A percentile compares a stretch with the other conserved stretches of the same genome.
These are phyloP conservation scores for Philereme vetulata DNA, from an alignment of 2,888 invertebrate species.

Conservation along the genomic window DNA sequence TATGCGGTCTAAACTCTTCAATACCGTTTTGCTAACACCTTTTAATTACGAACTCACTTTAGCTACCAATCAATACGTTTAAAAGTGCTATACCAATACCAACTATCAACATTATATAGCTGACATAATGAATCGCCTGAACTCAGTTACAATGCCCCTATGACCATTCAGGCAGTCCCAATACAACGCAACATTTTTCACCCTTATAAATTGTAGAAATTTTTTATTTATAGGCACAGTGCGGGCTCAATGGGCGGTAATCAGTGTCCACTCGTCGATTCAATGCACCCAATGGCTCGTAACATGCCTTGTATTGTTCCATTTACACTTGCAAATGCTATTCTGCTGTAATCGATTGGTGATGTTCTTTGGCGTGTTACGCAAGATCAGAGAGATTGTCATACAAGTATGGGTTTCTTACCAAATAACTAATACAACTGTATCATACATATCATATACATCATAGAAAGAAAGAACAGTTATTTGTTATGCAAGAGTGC, in stretches of 20 bases:
- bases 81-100: background rate
- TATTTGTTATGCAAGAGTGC: no score
- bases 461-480: no score
- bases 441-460: no score
- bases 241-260: conserved; percentile 59
- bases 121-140: conserved; percentile 9
- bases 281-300: conserved; percentile 61
- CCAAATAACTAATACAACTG: no score
- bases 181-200: conserved; percentile 20
- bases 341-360: conserved; percentile 15
- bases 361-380: conserved; percentile 11
- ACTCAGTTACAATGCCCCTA: conserved; percentile 3
- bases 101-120: conserved; percentile 4
- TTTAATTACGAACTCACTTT: no score
- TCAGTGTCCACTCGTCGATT: conserved; percentile 65
- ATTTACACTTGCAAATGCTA: conserved; percentile 60
- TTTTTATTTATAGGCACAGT: conserved; percentile 40
- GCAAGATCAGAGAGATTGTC: background rate
- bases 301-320: conserved; percentile 64
- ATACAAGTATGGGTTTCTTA: background rate
- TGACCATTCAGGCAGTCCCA: conserved; percentile 16
- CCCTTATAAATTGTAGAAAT: conserved; percentile 25
- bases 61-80: background rate
- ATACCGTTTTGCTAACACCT: no score
- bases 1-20: no score